phyloP scores from a whole-genome alignment of 2,113 vertebrate genomes.

The Elgaria multicarinata region DNA sequence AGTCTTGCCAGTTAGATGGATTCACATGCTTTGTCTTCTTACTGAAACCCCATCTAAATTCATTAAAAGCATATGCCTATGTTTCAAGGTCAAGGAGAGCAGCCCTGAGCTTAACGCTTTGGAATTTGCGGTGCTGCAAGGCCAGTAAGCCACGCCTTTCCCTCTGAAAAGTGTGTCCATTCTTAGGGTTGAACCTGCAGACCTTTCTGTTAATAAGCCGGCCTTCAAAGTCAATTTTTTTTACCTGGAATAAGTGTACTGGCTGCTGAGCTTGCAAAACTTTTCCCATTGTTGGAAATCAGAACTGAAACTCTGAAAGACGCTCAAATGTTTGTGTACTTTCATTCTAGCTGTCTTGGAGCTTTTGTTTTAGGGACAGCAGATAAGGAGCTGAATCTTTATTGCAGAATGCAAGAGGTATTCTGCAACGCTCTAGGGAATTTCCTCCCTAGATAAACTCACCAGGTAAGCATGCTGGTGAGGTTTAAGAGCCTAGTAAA shows the following conservation, averaged over 20 bases:
- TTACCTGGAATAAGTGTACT: not conserved
- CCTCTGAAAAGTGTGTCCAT: not conserved
- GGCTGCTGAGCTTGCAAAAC: not conserved
- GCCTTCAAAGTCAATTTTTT: slow-evolving; percentile 1
- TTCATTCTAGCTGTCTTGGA: not conserved
- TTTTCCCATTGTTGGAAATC: not conserved
- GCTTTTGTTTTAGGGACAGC: not conserved
- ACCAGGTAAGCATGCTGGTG: not conserved
- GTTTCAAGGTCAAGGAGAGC: slow-evolving; percentile 44
- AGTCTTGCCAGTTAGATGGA: slow-evolving; percentile 45
- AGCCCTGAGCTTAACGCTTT: not conserved
- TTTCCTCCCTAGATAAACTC: too few species aligned
- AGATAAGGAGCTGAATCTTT: not conserved
- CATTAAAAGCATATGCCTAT: slow-evolving; percentile 27
- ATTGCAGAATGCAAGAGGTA: not conserved
- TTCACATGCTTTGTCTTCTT: slow-evolving; percentile 51
- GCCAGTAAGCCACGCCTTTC: not conserved
- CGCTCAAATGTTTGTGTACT: not conserved
- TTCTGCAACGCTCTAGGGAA: not conserved
- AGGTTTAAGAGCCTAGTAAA: not conserved
- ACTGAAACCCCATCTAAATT: slow-evolving; percentile 46
- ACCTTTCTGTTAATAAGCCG: not conserved
- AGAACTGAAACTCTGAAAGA: not conserved
- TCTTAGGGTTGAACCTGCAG: not conserved
- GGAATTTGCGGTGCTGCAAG: not conserved